These are phyloP conservation scores for Prolemur simus DNA, from an alignment of 2,113 vertebrate genomes.

Conservation along the genomic window DNA sequence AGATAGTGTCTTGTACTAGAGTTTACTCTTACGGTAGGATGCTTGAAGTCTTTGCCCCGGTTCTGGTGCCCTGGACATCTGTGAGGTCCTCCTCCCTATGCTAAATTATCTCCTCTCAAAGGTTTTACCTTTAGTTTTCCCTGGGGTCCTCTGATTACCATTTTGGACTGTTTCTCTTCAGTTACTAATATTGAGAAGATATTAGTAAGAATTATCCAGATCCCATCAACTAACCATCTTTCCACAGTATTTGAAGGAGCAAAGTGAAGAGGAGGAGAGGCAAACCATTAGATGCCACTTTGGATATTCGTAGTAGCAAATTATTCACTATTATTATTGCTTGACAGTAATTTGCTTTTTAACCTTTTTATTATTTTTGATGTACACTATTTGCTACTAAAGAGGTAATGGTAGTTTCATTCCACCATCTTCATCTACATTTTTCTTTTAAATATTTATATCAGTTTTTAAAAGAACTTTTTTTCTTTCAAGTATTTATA, in stretches of 20 bases:
- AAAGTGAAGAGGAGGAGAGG: accelerated
- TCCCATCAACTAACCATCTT: neutral
- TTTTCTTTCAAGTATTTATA: neutral
- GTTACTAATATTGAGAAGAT: neutral
- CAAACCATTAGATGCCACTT: neutral
- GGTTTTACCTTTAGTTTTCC: neutral
- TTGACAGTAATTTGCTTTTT: neutral
- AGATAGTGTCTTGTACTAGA: neutral
- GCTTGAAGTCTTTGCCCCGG: neutral
- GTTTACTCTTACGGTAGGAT: neutral
- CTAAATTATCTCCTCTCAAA: neutral
- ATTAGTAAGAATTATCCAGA: neutral
- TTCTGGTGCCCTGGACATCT: neutral
- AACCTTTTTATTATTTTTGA: neutral
- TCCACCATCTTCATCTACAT: neutral
- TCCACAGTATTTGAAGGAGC: neutral
- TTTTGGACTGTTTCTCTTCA: neutral
- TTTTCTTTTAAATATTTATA: neutral
- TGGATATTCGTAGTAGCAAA: neutral
- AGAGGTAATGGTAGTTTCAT: neutral
- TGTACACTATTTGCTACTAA: neutral
- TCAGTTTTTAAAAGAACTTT: neutral
- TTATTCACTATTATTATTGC: neutral
- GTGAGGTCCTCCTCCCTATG: neutral
- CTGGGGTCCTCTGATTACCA: neutral